Conservation (phyloP, 2,888 invertebrate genomes). For the Tenthredo amoena region DNA sequence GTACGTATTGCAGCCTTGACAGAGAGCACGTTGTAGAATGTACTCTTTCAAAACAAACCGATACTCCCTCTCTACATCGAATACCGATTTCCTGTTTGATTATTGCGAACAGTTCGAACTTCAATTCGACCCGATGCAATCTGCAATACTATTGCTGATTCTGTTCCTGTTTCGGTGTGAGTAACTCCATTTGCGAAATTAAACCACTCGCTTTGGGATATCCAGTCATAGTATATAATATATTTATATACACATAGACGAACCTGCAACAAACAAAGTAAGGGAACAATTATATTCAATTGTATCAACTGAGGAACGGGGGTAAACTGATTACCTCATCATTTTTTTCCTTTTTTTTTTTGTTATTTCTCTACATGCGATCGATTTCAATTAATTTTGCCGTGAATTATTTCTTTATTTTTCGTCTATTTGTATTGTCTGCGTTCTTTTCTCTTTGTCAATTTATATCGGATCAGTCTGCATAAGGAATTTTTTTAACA, state of each 20-base stretch:
- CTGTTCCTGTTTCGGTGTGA: neutral
- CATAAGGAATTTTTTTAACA: neutral
- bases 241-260: neutral
- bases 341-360: neutral
- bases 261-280: slow-evolving; percentile 26
- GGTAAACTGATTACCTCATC: neutral
- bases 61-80: neutral
- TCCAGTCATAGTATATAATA: neutral
- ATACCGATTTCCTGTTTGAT: neutral
- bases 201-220: neutral
- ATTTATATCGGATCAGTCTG: neutral
- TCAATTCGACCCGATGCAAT: neutral
- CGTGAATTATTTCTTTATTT: neutral
- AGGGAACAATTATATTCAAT: neutral
- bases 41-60: slow-evolving; percentile 24
- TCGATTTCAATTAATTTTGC: neutral
- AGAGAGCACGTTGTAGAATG: slow-evolving; percentile 24
- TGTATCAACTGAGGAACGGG: neutral
- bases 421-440: too few species aligned
- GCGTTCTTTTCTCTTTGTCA: too few species aligned
- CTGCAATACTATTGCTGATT: neutral
- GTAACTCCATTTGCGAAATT: slow-evolving; percentile 1
- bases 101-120: neutral
- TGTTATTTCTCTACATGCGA: neutral
- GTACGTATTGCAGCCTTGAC: slow-evolving; percentile 29